phyloP scores from a whole-genome alignment of 2,888 invertebrate species.

The Lepidocyrtoides sp. region DNA sequence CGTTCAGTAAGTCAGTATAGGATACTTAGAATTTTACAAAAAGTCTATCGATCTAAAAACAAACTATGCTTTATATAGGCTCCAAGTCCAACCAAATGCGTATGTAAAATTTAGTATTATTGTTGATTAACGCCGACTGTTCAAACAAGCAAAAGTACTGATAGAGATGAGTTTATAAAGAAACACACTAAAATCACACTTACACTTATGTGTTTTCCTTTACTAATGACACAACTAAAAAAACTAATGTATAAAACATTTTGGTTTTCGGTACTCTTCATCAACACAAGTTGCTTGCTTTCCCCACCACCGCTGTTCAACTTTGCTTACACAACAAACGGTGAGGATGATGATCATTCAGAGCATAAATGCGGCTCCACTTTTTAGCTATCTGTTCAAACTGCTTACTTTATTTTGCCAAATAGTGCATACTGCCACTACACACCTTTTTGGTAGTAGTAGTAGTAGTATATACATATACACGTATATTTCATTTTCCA shows the following conservation, averaged over 20 bases:
- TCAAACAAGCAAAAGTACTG: background rate
- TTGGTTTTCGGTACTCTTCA: background rate
- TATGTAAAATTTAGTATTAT: background rate
- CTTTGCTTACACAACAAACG: background rate
- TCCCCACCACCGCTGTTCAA: background rate
- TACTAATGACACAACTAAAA: conserved; percentile 17
- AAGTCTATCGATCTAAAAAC: no score
- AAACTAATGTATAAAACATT: conserved; percentile 47
- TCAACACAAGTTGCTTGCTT: conserved; percentile 14
- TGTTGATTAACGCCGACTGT: background rate
- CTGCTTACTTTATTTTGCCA: background rate
- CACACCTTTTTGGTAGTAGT: no score
- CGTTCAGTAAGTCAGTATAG: no score
- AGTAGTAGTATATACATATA: no score
- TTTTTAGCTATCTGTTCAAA: background rate
- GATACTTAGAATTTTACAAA: no score
- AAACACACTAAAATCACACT: background rate
- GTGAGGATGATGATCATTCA: background rate
- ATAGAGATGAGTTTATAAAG: background rate
- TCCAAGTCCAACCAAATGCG: no score
- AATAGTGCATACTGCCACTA: background rate
- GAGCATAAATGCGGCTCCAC: background rate
- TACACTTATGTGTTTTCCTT: background rate
- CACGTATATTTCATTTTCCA: no score
- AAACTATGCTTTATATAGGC: no score